Base-by-base conservation (phyloP, 1,140 invertebrate genomes). In the Calliopsis andreniformis region DNA sequence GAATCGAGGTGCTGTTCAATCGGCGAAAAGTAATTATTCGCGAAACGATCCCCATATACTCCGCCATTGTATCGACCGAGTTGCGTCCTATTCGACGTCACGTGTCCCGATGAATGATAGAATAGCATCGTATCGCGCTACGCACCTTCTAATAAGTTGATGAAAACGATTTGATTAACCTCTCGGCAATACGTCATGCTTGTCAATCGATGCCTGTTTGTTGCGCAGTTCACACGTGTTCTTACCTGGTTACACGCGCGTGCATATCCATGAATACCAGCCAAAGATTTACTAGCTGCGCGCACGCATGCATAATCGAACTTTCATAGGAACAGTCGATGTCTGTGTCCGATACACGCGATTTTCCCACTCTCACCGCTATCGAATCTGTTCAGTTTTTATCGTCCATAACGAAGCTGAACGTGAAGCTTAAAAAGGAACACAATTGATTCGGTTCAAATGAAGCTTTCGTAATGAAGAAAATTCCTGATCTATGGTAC, bases 161-260 rank as follows among this genome's bases (percentile, higher is more conserved):
- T 76, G 77, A 78, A 83, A 84, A 85, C 80, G 73, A 78, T 83
- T 85, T 80, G 80, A 86, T 86, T 80, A 80, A 85, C 84, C 83
- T 77, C 75, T 77, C 75, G 62, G 39, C 62, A 51, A 82, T 86
- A 76, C 69, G 73, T 84, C 70, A 84, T 56, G 35, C 28, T 32
- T 35, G 66, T 63, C 64, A 75, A 76, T 80, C 75, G 78, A 83
- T 76, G 71, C 53, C 25, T 25, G 47, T 62, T 55, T 76, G 76
- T 79, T 73, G 78, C 64, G 43, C 66, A 79, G 71, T 79, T 76
- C 78, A 82, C 83, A 70, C 79, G 76, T 83, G 79, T 83, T 79
- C 71, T 83, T 83, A 83, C 51, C 53, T 70, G 70, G 39, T 51
- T 43, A 73, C 63, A 83, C 55, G 58, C 51, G 39, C 58, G 35